These are phyloP conservation scores for Acrocephalus arundinaceus DNA, from an alignment of 2,113 vertebrate species.

Conservation along the genomic window DNA sequence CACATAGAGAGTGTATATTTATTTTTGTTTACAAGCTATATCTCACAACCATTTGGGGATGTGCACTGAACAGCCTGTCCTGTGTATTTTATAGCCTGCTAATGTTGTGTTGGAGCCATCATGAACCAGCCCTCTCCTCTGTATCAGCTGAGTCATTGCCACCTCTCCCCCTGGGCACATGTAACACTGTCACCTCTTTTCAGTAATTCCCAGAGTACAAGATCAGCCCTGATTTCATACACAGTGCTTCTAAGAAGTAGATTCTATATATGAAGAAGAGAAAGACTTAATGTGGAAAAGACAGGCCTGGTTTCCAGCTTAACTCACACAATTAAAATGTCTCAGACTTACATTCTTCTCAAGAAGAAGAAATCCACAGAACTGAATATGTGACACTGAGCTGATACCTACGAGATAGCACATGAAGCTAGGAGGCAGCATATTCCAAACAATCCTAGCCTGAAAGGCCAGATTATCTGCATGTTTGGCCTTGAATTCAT, in stretches of 20 bases:
- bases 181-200: neutral
- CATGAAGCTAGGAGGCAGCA: neutral
- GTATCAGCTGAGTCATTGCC: neutral
- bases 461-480: neutral
- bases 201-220: neutral
- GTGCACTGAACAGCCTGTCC: neutral
- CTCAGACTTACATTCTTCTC: neutral
- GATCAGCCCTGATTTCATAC: neutral
- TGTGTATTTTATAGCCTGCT: neutral
- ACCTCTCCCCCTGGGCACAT: fast-evolving
- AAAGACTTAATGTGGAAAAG: neutral
- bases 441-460: neutral
- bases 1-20: neutral
- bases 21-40: neutral
- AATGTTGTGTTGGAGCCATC: neutral
- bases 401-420: neutral
- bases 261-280: neutral
- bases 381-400: neutral
- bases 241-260: neutral
- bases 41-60: neutral
- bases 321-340: neutral
- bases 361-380: neutral
- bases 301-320: neutral
- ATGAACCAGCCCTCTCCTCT: neutral
- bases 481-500: neutral